phyloP scores from a whole-genome alignment of 2,888 invertebrate species.

The Formica aserva region DNA sequence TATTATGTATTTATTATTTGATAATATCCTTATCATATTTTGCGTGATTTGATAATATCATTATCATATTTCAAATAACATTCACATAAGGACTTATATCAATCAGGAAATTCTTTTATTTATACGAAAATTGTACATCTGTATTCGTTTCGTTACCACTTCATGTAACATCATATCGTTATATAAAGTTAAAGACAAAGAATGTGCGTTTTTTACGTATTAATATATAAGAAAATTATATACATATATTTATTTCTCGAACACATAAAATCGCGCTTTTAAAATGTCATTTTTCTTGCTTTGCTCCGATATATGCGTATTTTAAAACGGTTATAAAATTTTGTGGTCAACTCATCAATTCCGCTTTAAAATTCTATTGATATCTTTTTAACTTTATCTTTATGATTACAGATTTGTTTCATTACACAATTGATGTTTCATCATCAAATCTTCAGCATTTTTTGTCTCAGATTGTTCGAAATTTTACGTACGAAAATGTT shows the following conservation, averaged over 20 bases:
- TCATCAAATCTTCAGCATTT: not conserved
- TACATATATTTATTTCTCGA: not conserved
- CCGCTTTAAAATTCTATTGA: not conserved
- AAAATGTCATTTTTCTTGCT: not conserved
- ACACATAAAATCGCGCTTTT: not conserved
- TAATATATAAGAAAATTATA: not conserved
- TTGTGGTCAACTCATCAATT: not conserved
- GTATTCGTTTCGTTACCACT: not conserved
- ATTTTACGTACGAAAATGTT: not conserved
- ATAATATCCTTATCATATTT: not conserved
- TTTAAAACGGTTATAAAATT: not conserved
- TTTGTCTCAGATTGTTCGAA: not conserved
- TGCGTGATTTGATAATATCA: not conserved
- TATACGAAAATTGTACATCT: not conserved
- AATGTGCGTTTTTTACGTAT: not conserved
- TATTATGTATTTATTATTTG: not conserved
- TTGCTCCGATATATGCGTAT: not conserved
- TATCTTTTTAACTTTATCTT: not conserved
- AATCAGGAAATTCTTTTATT: not conserved
- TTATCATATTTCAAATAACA: not conserved
- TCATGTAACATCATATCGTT: not conserved
- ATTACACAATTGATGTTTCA: not conserved
- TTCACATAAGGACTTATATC: not conserved
- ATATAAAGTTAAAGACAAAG: not conserved
- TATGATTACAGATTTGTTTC: constrained; percentile 1